Base-by-base conservation (phyloP, 2,113 vertebrate species). In the Proterorhinus semilunaris region DNA sequence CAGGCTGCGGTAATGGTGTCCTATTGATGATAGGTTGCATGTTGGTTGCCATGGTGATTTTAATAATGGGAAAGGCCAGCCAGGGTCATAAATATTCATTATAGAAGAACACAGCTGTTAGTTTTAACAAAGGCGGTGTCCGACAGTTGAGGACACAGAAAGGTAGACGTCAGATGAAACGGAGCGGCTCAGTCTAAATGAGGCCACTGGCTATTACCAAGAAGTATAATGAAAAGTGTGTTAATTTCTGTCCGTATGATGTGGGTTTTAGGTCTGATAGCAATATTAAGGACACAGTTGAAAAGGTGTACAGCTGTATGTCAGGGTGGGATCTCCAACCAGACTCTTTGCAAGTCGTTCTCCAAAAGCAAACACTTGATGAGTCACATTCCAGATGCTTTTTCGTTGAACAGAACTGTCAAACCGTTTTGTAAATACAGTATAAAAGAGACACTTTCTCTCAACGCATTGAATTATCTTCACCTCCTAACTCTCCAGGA, bases 71-170 rank as follows among this genome's bases (percentile, higher is more conserved):
- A 43, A n/a, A n/a, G 49, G 27, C 48, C 12, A 13, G 64, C 42
- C 13, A 36, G 48, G 52, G 49, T 50, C 49, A 65, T 65, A 65
- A 50, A 65, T 46, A 63, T 63, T 63, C 62, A 63, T 63, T 48
- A 63, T 63, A 63, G 6, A 63, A 47, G 43, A 63, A 47, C 46
- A 46, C 44, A 63, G 45, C 62, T 47, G 46, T 47, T 48, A 63
- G 10, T 11, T 17, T 47, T 27, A 47, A 63, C 62, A 63, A 48
- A 47, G 62, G 62, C n/a, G n/a, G 2, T 6, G 13, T 61, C 16
- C 8, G 58, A 61, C 36, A 58, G 21, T 58, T 58, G 55, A 58
- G 55, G 55, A 42, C 55, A 58, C 55, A 36, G 27, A 58, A 58
- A 58, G 21, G 42, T 42, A 36, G 55, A 42, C 55, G 15, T 58